Percentiles rank a stretch among this genome's conserved stretches.
phyloP scores from a whole-genome alignment of 92 coral and sea anemone species.

The Diadumene lineata region DNA sequence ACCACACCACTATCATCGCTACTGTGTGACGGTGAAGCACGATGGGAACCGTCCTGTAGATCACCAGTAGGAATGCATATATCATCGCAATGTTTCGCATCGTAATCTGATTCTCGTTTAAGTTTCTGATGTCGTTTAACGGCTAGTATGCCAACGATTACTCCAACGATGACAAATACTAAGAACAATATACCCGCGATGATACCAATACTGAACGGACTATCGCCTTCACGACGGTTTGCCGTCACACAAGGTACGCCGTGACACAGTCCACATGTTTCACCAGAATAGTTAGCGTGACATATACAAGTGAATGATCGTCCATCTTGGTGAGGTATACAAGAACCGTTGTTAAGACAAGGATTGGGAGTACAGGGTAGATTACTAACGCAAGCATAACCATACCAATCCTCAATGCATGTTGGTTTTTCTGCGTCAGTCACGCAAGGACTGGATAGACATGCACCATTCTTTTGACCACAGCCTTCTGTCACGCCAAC shows the following conservation, averaged over 20 bases:
- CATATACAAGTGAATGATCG: slow-evolving; percentile 60
- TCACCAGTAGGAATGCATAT: slow-evolving; percentile 62
- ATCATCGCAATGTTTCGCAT: slow-evolving; percentile 57
- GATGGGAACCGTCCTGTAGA: slow-evolving; percentile 75
- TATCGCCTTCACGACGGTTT: slow-evolving; percentile 12
- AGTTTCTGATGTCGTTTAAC: slow-evolving; percentile 74
- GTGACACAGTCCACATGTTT: slow-evolving; percentile 38
- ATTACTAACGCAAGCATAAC: slow-evolving; percentile 75
- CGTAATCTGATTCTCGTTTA: slow-evolving; percentile 60
- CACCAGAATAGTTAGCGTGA: slow-evolving; percentile 55
- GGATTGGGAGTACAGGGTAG: slow-evolving; percentile 68
- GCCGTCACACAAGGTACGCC: slow-evolving; percentile 17
- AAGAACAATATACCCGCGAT: slow-evolving; percentile 94
- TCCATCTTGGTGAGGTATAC: slow-evolving; percentile 72
- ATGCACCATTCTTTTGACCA: slow-evolving; percentile 57
- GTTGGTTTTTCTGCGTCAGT: slow-evolving; percentile 51
- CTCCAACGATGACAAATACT: slow-evolving; percentile 64
- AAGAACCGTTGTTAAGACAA: slow-evolving; percentile 66
- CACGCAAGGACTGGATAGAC: slow-evolving; percentile 70
- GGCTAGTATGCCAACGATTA: slow-evolving; percentile 79
- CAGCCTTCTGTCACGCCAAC: slow-evolving; percentile 78
- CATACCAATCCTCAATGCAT: slow-evolving; percentile 90
- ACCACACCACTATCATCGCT: slow-evolving; percentile 97
- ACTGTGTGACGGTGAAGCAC: slow-evolving; percentile 92
- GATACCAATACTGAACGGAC: slow-evolving; percentile 72